Evolutionary conservation across 1,140 invertebrate species (phyloP).

Genomic region (Globodera rostochiensis): DNA sequence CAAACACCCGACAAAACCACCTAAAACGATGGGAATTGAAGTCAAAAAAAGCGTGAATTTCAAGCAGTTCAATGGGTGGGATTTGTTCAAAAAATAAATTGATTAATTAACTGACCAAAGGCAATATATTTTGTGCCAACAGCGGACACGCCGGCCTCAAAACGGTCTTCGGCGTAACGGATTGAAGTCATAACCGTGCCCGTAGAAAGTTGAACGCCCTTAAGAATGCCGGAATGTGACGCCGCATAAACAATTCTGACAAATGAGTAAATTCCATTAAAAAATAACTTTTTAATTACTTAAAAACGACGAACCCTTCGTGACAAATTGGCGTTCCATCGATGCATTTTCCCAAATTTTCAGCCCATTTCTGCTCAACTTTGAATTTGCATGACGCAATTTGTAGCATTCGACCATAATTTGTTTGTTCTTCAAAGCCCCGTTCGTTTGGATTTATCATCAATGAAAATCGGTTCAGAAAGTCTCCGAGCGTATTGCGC

Average conservation of each 20-base stretch:
- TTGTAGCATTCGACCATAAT: background rate
- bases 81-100: background rate
- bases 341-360: constrained; percentile 34
- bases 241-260: constrained; percentile 25
- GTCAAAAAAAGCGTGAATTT: too few species aligned
- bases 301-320: constrained; percentile 16
- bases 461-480: constrained; percentile 4
- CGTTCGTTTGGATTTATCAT: background rate
- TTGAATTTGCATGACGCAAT: background rate
- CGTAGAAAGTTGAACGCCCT: constrained; percentile 9
- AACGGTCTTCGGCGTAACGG: background rate
- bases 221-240: constrained; percentile 22
- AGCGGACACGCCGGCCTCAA: constrained; percentile 22
- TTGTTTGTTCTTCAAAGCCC: too few species aligned
- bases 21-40: constrained; percentile 8
- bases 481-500: constrained; percentile 11
- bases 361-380: constrained; percentile 1
- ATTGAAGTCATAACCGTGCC: background rate
- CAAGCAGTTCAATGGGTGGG: too few species aligned
- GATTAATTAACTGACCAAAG: constrained; percentile 20
- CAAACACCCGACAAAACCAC: constrained; percentile 27
- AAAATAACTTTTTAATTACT: background rate
- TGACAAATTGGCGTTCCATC: constrained; percentile 26
- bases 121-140: constrained; percentile 15
- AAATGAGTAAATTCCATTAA: constrained; percentile 1